phyloP scores from a whole-genome alignment of 1,140 invertebrate species.

The Scaptomyza montana region DNA sequence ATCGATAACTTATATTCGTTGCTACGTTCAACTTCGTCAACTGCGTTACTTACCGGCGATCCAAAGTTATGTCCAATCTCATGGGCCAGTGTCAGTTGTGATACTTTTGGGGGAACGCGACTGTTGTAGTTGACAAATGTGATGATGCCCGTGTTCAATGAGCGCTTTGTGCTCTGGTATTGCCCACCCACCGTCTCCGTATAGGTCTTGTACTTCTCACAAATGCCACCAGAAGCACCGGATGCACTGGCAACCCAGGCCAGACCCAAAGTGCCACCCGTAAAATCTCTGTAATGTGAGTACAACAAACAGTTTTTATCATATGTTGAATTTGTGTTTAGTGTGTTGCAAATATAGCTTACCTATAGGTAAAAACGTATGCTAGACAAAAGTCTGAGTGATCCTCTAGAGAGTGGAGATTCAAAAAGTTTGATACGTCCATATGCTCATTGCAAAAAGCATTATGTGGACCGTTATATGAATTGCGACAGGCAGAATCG shows the following conservation, averaged over 20 bases:
- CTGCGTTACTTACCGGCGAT: conserved; percentile 90
- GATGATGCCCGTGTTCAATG: conserved; percentile 99
- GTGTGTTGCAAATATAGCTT: neutral
- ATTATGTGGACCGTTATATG: conserved; percentile 90
- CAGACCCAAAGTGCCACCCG: conserved; percentile 96
- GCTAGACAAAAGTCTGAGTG: conserved; percentile 99
- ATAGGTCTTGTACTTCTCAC: conserved; percentile 98
- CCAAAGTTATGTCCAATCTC: conserved; percentile 99
- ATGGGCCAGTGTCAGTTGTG: conserved; percentile 98
- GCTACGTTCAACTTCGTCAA: neutral
- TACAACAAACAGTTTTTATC: neutral
- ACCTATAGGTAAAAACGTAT: conserved; percentile 98
- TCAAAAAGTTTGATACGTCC: conserved; percentile 99
- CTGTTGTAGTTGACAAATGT: conserved; percentile 99
- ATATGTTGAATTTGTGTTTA: neutral
- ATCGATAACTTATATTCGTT: neutral
- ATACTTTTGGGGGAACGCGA: conserved; percentile 97
- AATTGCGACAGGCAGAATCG: conserved; percentile 89
- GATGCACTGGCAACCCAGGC: conserved; percentile 99
- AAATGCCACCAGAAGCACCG: conserved; percentile 98
- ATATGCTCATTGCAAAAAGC: conserved; percentile 99
- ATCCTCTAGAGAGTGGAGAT: conserved; percentile 97
- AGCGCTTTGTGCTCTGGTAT: conserved; percentile 96
- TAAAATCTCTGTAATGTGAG: conserved; percentile 90
- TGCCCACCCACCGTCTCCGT: conserved; percentile 96